Evolutionary conservation across 2,888 invertebrate genomes (phyloP).

Genomic region (Leptopilina syphax): DNA sequence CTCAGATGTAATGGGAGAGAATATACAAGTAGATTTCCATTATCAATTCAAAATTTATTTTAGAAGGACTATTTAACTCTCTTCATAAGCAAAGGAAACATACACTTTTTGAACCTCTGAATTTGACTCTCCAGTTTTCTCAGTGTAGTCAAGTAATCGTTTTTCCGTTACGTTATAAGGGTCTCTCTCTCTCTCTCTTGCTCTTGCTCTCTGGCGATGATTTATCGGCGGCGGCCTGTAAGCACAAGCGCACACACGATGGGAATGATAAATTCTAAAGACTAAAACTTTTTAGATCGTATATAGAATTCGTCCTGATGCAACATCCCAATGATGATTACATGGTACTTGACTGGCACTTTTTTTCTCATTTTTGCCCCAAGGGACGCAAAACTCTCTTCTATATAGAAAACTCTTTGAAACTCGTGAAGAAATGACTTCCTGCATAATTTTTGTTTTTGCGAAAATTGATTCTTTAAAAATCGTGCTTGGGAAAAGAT

Average conservation of each 20-base stretch:
- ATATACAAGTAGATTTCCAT: too few species aligned
- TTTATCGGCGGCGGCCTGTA: conserved; percentile 42
- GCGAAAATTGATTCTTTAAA: background rate
- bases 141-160: conserved; percentile 44
- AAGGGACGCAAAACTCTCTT: background rate
- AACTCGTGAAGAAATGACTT: conserved; percentile 23
- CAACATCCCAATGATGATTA: conserved; percentile 25
- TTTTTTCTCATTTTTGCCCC: background rate
- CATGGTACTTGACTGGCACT: conserved; percentile 9
- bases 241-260: background rate
- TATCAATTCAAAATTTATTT: too few species aligned
- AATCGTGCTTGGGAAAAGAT: conserved; percentile 23
- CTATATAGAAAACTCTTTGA: background rate
- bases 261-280: conserved; percentile 30
- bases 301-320: conserved; percentile 27
- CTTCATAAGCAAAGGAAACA: too few species aligned
- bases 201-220: conserved; percentile 23
- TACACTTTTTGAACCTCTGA: too few species aligned
- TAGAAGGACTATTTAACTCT: too few species aligned
- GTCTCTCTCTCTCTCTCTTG: background rate
- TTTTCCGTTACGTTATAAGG: conserved; percentile 47
- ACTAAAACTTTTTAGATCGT: conserved; percentile 1
- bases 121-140: too few species aligned
- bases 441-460: conserved; percentile 16
- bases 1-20: too few species aligned